These are phyloP conservation scores for Etheostoma perlongum DNA, from an alignment of 2,797 vertebrate genomes.

Conservation along the genomic window DNA sequence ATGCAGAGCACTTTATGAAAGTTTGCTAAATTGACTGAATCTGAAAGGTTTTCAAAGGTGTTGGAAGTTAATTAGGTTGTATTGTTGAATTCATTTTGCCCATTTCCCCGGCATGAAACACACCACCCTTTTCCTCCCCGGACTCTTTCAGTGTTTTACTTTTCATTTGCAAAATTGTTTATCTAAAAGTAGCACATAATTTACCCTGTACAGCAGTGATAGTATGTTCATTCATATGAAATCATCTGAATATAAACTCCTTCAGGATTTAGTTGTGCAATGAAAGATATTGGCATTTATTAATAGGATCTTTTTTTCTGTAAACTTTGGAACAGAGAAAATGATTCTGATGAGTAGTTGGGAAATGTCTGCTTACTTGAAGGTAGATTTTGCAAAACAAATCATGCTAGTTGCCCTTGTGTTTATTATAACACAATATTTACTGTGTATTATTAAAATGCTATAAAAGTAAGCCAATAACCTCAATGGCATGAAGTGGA, in stretches of 20 bases:
- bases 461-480: slow-evolving; percentile 25
- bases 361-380: slow-evolving; percentile 6
- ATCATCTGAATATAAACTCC: slow-evolving; percentile 29
- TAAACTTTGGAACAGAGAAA: slow-evolving; percentile 1
- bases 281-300: slow-evolving; percentile 12
- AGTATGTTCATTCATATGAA: slow-evolving; percentile 36
- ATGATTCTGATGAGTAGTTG: background rate
- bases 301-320: background rate
- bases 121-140: slow-evolving; percentile 11
- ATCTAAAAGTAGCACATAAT: slow-evolving; percentile 36
- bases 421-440: slow-evolving; percentile 11
- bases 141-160: slow-evolving; percentile 12
- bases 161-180: slow-evolving; percentile 35
- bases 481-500: slow-evolving; percentile 3
- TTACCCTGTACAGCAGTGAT: slow-evolving; percentile 22
- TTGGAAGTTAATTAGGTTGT: slow-evolving; percentile 60
- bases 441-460: slow-evolving; percentile 27
- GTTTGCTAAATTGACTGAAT: slow-evolving; percentile 71
- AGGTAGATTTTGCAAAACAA: background rate
- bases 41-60: slow-evolving; percentile 59
- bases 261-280: slow-evolving; percentile 29
- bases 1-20: slow-evolving; percentile 59
- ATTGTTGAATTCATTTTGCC: slow-evolving; percentile 56
- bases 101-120: slow-evolving; percentile 40
- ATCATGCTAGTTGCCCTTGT: slow-evolving; percentile 1